phyloP scores from a whole-genome alignment of 2,888 invertebrate genomes.

The Melieria picta region DNA sequence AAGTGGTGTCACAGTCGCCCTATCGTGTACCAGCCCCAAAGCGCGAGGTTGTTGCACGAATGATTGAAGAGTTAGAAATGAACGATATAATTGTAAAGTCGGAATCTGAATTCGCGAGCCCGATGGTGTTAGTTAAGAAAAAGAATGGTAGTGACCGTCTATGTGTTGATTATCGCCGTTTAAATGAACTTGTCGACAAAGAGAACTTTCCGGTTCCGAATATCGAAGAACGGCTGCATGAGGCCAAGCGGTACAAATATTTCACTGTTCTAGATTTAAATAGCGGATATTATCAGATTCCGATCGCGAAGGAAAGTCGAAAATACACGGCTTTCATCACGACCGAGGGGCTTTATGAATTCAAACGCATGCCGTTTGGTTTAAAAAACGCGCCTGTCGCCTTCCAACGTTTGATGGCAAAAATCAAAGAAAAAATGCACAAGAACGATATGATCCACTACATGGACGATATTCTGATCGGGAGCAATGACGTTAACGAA shows the following conservation, averaged over 20 bases:
- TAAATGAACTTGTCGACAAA: conserved; percentile 34
- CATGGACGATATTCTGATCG: conserved; percentile 36
- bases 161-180: conserved; percentile 35
- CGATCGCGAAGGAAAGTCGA: conserved; percentile 14
- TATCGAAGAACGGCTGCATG: conserved; percentile 38
- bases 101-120: conserved; percentile 39
- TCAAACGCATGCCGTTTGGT: conserved; percentile 37
- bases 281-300: conserved; percentile 31
- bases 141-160: conserved; percentile 37
- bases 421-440: conserved; percentile 24
- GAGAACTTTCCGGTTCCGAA: conserved; percentile 38
- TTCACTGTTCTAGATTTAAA: conserved; percentile 34
- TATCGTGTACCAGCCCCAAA: conserved; percentile 39
- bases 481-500: conserved; percentile 12
- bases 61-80: conserved; percentile 34
- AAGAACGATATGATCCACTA: conserved; percentile 30
- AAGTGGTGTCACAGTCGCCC: conserved; percentile 30
- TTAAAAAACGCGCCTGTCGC: conserved; percentile 26
- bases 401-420: conserved; percentile 33
- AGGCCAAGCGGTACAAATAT: conserved; percentile 22
- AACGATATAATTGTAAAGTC: conserved; percentile 39
- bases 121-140: conserved; percentile 40
- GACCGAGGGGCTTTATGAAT: conserved; percentile 36
- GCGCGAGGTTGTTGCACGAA: conserved; percentile 21
- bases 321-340: conserved; percentile 36